Evolutionary conservation across 1,140 invertebrate species (phyloP), one percentile per base, ranked within the genome.

Genomic region (Cotesia vestalis): DNA sequence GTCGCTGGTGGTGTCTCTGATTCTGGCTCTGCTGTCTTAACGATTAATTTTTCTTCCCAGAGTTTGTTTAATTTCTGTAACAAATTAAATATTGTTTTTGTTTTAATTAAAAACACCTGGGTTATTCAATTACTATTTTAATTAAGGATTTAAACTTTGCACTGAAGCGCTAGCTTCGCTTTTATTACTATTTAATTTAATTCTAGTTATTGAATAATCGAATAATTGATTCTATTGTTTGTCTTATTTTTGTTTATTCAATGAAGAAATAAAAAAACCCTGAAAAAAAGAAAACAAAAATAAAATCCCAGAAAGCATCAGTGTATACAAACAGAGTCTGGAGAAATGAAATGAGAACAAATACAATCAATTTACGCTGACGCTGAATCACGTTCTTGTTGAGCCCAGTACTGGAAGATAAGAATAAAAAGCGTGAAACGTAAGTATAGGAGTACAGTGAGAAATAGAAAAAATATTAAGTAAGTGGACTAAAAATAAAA

Each of bases 311-410:
- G 34, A 4, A 5, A 27, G 27, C 27, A 12, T 17, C 59, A 27
- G 9, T 27, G 59, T 27, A 17, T 27, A 27, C 11, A 12, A 12
- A 61, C 14, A 61, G 14, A 61, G 17, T 61, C 59, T 61, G 59
- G 59, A 35, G 14, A 63, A 63, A 46, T 63, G 35, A 38, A 63
- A 63, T 40, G 14, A 35, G 61, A 63, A 63, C 61, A 63, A 63
- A 63, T 63, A 63, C 61, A 63, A 63, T 63, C 61, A 63, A 63
- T 63, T 63, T 63, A 17, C 34, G 61, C 61, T 63, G 61, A 63
- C 61, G 61, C 61, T 63, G 61, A 63, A 63, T 63, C 61, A 63
- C 61, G 61, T 63, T 63, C 61, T 6, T 4, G 35, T 40, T 63
- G 61, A 36, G 61, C 6, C 11, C 6, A 38, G 61, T 63, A n/a